A percentile compares a stretch with the other conserved stretches of the same genome.
These are phyloP conservation scores for Mus pahari DNA, from an alignment of 2,113 vertebrate species.

Conservation along the genomic window DNA sequence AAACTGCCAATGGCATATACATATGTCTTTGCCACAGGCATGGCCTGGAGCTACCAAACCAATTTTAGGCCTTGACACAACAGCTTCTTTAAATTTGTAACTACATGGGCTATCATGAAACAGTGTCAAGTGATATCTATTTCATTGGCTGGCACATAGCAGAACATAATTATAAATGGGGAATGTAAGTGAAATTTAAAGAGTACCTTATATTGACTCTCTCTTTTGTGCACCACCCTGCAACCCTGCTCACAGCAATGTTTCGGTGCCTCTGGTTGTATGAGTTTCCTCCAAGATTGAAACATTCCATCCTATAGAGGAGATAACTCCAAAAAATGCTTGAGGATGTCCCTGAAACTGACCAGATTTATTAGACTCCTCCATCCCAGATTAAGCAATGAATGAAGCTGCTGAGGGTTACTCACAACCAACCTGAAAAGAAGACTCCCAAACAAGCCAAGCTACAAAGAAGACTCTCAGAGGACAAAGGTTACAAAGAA, in stretches of 20 bases:
- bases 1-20: neutral
- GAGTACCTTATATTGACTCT: slow-evolving; percentile 1
- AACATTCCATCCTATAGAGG: neutral
- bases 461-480: neutral
- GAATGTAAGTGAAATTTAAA: neutral
- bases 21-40: neutral
- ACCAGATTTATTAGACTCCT: neutral
- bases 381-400: neutral
- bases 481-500: neutral
- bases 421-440: neutral
- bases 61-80: neutral
- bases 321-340: neutral
- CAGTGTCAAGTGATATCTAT: neutral
- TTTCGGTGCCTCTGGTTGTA: neutral
- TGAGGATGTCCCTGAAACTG: neutral
- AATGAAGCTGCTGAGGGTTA: neutral
- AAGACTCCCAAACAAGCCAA: neutral
- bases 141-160: neutral
- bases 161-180: neutral
- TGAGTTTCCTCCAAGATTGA: neutral
- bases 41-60: slow-evolving; percentile 19
- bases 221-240: neutral
- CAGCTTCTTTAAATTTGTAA: neutral
- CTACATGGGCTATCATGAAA: neutral
- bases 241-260: neutral